Evolutionary conservation across 2,797 vertebrate genomes (phyloP).

Genomic region (Picus viridis): DNA sequence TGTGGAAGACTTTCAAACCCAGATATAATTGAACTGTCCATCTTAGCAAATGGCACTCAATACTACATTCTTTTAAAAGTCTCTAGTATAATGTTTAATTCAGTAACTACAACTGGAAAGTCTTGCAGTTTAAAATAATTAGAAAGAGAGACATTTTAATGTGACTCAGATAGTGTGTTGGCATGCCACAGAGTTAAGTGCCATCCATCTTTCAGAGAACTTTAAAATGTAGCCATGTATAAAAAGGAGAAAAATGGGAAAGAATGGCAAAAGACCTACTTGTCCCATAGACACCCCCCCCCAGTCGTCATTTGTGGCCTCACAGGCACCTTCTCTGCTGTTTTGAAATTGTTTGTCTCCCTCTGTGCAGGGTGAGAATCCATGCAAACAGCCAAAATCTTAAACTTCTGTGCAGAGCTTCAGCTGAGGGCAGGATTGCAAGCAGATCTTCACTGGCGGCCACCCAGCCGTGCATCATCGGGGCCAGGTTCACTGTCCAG

Average conservation of each 20-base stretch:
- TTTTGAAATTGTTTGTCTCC: constrained; percentile 22
- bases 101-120: constrained; percentile 39
- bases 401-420: neutral
- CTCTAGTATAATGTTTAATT: constrained; percentile 41
- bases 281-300: neutral
- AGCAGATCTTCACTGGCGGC: neutral
- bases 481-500: neutral
- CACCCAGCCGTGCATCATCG: rapidly evolving
- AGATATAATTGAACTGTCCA: constrained; percentile 32
- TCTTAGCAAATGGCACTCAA: constrained; percentile 19
- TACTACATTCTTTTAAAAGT: neutral
- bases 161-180: constrained; percentile 47
- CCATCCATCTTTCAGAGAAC: constrained; percentile 17
- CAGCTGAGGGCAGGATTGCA: neutral
- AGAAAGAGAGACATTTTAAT: neutral
- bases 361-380: neutral
- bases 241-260: neutral
- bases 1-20: constrained; percentile 35
- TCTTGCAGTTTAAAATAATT: neutral
- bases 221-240: neutral
- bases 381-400: neutral
- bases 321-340: neutral
- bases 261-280: neutral
- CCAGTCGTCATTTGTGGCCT: neutral
- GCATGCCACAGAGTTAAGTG: neutral